phyloP scores from a whole-genome alignment of 2,888 invertebrate genomes.

The Micoletzkya japonica region DNA sequence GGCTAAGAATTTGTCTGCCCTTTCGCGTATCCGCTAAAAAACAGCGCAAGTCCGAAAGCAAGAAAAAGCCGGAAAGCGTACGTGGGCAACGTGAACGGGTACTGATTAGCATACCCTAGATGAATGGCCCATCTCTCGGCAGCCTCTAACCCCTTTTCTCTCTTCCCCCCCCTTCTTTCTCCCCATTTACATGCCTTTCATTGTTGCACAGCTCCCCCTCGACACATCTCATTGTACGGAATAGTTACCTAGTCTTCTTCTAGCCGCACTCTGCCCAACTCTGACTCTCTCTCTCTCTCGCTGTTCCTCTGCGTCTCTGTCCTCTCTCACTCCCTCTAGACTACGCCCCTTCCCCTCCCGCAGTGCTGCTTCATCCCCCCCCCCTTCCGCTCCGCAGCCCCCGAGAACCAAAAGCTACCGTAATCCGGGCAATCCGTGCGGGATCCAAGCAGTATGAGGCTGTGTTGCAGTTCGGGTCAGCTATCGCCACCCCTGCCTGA shows the following conservation, averaged over 20 bases:
- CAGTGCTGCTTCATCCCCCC: background rate
- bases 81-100: too few relatives aligned
- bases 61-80: too few relatives aligned
- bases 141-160: background rate
- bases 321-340: background rate
- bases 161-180: background rate
- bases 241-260: background rate
- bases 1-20: background rate
- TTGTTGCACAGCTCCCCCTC: background rate
- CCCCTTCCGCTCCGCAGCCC: background rate
- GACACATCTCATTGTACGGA: background rate
- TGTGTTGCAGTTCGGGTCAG: constrained; percentile 27
- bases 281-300: background rate
- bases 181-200: background rate
- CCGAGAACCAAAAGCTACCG: background rate
- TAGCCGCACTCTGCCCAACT: constrained; percentile 1
- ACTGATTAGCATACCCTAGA: too few relatives aligned
- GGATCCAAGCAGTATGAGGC: background rate
- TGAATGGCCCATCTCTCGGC: background rate
- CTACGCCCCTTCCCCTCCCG: constrained; percentile 2
- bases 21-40: background rate
- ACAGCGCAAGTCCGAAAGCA: too few relatives aligned
- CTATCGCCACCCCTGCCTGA: constrained; percentile 21
- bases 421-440: background rate
- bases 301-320: background rate